These are phyloP conservation scores for Pocota personata DNA, from an alignment of 2,888 invertebrate species.

Conservation along the genomic window DNA sequence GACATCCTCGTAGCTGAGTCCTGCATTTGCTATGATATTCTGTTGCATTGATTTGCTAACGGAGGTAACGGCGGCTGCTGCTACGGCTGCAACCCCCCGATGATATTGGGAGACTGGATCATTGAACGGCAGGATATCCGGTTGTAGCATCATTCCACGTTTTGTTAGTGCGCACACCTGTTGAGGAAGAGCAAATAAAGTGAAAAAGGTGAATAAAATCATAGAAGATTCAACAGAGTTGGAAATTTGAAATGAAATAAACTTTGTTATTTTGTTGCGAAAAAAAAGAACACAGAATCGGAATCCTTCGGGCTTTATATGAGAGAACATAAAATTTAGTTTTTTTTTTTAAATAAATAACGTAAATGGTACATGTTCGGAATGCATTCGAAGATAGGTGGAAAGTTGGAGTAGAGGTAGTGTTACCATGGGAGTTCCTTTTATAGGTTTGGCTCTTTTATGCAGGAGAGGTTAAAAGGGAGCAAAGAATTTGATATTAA, in stretches of 20 bases:
- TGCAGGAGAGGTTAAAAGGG: background rate
- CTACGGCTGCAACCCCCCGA: conserved; percentile 71
- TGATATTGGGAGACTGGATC: conserved; percentile 77
- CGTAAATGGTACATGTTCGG: conserved; percentile 5
- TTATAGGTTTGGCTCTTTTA: background rate
- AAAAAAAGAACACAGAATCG: background rate
- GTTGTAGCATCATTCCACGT: conserved; percentile 85
- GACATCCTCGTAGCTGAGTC: conserved; percentile 93
- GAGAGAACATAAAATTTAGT: background rate
- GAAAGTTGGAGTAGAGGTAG: background rate
- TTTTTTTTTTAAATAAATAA: conserved; percentile 55
- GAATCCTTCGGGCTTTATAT: background rate
- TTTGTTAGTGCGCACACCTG: conserved; percentile 90
- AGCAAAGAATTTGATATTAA: background rate
- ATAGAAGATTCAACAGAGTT: conserved; percentile 2
- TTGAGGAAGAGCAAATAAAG: conserved; percentile 35
- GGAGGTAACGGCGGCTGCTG: conserved; percentile 74
- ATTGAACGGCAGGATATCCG: conserved; percentile 83
- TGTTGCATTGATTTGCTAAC: conserved; percentile 79
- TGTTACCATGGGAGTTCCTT: background rate
- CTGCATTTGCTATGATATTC: conserved; percentile 82
- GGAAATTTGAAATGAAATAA: conserved; percentile 31
- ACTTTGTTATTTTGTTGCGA: conserved; percentile 6
- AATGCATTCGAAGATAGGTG: conserved; percentile 6
- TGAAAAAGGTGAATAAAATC: background rate